These are phyloP conservation scores for Sipha flava DNA, from an alignment of 1,140 invertebrate species.

Conservation along the genomic window DNA sequence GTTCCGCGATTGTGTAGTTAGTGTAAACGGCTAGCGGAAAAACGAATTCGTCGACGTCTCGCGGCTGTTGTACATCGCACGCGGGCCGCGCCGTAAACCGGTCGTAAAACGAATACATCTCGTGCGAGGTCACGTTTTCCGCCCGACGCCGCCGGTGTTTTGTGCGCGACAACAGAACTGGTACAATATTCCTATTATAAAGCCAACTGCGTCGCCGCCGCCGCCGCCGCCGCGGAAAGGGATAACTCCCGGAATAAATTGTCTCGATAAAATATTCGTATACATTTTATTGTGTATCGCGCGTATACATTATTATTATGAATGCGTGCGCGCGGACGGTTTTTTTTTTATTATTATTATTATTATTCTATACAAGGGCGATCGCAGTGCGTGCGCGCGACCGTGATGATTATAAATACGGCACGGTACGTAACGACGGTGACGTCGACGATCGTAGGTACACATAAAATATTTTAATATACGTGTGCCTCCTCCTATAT, in stretches of 20 bases:
- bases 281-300: not conserved
- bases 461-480: too few species aligned
- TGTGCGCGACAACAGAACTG: too few species aligned
- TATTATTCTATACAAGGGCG: too few species aligned
- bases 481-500: too few species aligned
- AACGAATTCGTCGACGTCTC: not conserved
- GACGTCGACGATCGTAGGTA: too few species aligned
- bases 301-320: not conserved
- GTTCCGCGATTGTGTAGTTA: too few species aligned
- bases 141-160: not conserved
- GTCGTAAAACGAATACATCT: not conserved
- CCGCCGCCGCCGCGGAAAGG: not conserved
- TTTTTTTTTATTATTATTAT: not conserved
- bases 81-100: too few species aligned
- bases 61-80: not conserved
- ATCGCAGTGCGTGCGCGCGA: too few species aligned
- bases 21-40: too few species aligned
- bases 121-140: slow-evolving; percentile 14
- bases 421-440: too few species aligned
- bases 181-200: not conserved
- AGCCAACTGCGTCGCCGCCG: not conserved
- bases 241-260: slow-evolving; percentile 21
- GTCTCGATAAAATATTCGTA: not conserved
- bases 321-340: not conserved
- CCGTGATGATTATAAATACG: too few species aligned